phyloP scores from a whole-genome alignment of 2,113 vertebrate species.

The Sitta europaea region DNA sequence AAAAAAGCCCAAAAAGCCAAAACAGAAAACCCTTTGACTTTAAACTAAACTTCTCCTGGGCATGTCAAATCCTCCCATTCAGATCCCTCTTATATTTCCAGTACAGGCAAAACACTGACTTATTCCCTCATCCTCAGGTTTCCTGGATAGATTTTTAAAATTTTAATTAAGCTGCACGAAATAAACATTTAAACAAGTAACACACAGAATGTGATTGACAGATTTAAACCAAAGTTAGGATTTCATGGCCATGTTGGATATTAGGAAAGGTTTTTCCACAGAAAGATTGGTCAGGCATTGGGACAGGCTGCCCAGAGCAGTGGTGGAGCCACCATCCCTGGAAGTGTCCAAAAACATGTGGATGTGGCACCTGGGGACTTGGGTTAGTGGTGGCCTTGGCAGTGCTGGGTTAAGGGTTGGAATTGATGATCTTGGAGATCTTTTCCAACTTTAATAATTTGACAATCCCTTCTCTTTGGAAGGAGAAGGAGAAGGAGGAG shows the following conservation, averaged over 20 bases:
- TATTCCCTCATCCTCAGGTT: background rate
- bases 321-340: background rate
- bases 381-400: background rate
- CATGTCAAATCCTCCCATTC: background rate
- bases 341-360: fast-evolving
- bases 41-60: background rate
- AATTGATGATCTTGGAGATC: background rate
- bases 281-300: background rate
- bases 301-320: background rate
- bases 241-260: background rate
- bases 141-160: background rate
- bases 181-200: background rate
- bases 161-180: background rate
- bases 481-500: background rate
- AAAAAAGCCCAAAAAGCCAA: no score
- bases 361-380: background rate
- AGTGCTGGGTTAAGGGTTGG: background rate
- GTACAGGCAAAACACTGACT: background rate
- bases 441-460: background rate
- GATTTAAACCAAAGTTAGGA: no score
- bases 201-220: background rate
- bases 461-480: background rate
- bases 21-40: background rate
- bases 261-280: background rate
- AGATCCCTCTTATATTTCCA: background rate